These are phyloP conservation scores for Drosophila asahinai DNA, from an alignment of 1,140 invertebrate species.

Conservation along the genomic window DNA sequence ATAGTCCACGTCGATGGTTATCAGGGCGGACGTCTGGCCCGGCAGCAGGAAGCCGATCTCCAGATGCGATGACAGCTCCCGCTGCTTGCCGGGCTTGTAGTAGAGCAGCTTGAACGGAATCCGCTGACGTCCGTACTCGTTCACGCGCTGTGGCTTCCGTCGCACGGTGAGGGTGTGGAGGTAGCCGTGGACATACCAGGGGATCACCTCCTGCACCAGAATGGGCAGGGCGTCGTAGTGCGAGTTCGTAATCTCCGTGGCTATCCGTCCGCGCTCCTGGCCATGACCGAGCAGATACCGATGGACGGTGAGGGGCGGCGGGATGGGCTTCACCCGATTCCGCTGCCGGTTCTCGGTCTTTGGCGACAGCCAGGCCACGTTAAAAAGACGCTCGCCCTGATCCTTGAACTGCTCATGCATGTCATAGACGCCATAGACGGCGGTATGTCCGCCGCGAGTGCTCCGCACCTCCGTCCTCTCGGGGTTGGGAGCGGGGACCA, in stretches of 20 bases:
- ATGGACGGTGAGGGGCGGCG: constrained; percentile 91
- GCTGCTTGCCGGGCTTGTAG: constrained; percentile 93
- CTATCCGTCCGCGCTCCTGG: constrained; percentile 94
- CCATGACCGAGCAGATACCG: constrained; percentile 94
- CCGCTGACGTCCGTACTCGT: constrained; percentile 47
- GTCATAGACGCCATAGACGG: constrained; percentile 90
- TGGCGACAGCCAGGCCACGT: constrained; percentile 87
- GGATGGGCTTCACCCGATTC: constrained; percentile 76
- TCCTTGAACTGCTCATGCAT: constrained; percentile 84
- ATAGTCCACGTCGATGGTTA: constrained; percentile 96
- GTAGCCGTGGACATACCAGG: constrained; percentile 97
- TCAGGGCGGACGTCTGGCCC: constrained; percentile 91
- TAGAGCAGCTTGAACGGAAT: constrained; percentile 88
- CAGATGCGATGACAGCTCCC: constrained; percentile 94
- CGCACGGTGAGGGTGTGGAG: constrained; percentile 92
- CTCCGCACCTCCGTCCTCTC: constrained; percentile 86
- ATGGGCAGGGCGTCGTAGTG: constrained; percentile 90
- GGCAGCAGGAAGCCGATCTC: constrained; percentile 94
- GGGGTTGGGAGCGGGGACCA: constrained; percentile 86
- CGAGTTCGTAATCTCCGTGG: constrained; percentile 92
- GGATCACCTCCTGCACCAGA: constrained; percentile 92
- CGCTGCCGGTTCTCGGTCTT: constrained; percentile 82
- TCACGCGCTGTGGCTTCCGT: constrained; percentile 37
- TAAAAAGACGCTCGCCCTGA: constrained; percentile 87
- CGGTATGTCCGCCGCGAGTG: constrained; percentile 89